Evolutionary conservation across 2,113 vertebrate genomes (phyloP).

Genomic region (Myotis yumanensis): DNA sequence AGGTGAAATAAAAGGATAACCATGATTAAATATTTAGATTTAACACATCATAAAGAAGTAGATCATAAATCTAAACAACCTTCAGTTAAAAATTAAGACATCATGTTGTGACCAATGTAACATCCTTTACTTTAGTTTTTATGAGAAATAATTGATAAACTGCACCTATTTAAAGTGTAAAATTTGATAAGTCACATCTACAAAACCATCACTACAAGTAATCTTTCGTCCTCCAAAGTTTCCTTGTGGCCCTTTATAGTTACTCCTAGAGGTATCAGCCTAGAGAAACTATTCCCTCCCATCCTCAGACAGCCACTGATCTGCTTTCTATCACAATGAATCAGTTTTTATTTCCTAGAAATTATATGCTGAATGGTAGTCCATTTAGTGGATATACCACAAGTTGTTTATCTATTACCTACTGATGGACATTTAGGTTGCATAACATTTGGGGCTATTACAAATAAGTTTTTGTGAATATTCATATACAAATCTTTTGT

Average conservation of each 20-base stretch:
- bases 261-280: background rate
- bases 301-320: background rate
- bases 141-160: background rate
- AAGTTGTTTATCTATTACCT: background rate
- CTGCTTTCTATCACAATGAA: background rate
- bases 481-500: background rate
- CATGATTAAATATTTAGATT: conserved; percentile 12
- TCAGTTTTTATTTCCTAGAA: background rate
- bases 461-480: background rate
- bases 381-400: background rate
- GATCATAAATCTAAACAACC: conserved; percentile 26
- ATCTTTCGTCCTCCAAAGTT: background rate
- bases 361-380: background rate
- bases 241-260: background rate
- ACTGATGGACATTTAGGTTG: background rate
- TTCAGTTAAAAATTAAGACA: conserved; percentile 19
- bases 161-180: background rate
- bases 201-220: background rate
- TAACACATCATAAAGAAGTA: background rate
- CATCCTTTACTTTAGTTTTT: background rate
- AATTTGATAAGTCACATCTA: background rate
- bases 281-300: background rate
- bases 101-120: background rate
- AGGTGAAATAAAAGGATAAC: conserved; percentile 39
- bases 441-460: background rate